Evolutionary conservation across 2,113 vertebrate species (phyloP).

Genomic region (Pelecanoides urinatrix): DNA sequence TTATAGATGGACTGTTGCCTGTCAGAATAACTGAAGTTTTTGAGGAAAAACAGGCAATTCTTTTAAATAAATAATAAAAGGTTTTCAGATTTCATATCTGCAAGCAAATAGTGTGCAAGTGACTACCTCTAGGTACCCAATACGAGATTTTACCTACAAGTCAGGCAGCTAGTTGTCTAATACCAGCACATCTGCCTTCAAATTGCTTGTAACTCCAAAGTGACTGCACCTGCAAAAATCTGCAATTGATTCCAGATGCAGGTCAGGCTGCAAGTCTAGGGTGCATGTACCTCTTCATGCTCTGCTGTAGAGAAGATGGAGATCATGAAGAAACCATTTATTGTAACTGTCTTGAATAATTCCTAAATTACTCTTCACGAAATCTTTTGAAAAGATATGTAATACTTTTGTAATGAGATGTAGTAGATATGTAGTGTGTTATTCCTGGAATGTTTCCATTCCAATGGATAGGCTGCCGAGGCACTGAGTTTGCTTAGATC

Average conservation of each 20-base stretch:
- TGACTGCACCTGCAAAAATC: constrained; percentile 13
- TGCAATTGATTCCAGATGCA: neutral
- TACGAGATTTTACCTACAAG: constrained; percentile 4
- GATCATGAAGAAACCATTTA: neutral
- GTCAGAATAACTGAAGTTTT: neutral
- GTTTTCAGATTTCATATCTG: neutral
- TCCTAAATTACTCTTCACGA: neutral
- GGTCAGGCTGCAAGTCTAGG: neutral
- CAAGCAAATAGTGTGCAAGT: neutral
- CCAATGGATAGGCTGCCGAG: neutral
- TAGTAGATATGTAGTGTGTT: neutral
- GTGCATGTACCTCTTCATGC: neutral
- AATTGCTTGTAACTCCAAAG: neutral
- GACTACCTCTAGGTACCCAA: neutral
- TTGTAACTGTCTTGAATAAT: neutral
- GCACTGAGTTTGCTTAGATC: neutral
- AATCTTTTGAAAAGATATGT: neutral
- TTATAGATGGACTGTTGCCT: neutral
- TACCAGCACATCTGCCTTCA: constrained; percentile 32
- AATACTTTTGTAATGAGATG: neutral
- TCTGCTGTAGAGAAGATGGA: neutral
- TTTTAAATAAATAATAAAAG: neutral
- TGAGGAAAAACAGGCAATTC: neutral
- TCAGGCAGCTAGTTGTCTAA: constrained; percentile 2
- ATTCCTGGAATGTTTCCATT: neutral